These are phyloP conservation scores for Oncorhynchus keta DNA, from an alignment of 2,113 vertebrate genomes.

Conservation along the genomic window DNA sequence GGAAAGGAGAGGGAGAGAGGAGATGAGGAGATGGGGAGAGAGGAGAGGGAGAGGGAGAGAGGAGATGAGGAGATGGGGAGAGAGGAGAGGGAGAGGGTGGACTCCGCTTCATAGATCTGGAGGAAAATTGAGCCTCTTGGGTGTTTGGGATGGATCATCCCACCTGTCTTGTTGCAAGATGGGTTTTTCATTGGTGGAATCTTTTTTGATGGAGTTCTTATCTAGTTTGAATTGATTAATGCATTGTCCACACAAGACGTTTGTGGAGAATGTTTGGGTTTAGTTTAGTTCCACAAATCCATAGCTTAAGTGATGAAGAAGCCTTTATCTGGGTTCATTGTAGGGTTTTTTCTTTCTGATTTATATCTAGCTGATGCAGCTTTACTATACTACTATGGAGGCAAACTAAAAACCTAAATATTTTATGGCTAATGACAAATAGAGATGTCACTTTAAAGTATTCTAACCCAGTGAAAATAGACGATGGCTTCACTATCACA, in stretches of 20 bases:
- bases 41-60: too few species aligned
- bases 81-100: neutral
- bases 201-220: conserved; percentile 39
- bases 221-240: conserved; percentile 31
- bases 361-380: too few species aligned
- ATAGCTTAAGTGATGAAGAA: neutral
- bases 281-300: neutral
- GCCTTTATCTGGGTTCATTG: too few species aligned
- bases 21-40: too few species aligned
- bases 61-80: too few species aligned
- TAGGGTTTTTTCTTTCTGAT: too few species aligned
- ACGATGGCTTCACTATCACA: neutral
- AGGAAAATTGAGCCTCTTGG: conserved; percentile 35
- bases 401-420: neutral
- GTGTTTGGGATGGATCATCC: neutral
- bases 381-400: too few species aligned
- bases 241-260: conserved; percentile 6
- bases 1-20: too few species aligned
- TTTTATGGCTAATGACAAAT: neutral
- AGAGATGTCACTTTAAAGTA: too few species aligned
- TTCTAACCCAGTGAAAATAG: neutral
- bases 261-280: conserved; percentile 33
- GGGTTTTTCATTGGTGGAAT: conserved; percentile 29
- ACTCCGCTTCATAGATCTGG: conserved; percentile 24
- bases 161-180: conserved; percentile 32